Evolutionary conservation across 2,888 invertebrate species (phyloP), one percentile per base, ranked within the genome.

Genomic region (Syritta pipiens): DNA sequence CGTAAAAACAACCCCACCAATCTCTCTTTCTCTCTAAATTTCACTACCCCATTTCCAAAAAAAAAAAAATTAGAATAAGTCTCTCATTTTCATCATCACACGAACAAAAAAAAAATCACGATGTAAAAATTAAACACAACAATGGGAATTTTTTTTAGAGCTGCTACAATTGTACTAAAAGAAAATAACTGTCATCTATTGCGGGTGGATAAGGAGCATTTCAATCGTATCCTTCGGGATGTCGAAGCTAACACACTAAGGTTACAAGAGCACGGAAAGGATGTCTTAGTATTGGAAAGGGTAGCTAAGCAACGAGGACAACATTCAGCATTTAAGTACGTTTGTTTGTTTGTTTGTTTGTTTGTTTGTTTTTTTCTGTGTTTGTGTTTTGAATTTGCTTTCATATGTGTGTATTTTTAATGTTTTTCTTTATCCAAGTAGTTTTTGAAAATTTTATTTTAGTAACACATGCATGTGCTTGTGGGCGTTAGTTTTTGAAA

Each of bases 221-320:
- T 96, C 88, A 95, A 95, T 89, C 90, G 95, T 84, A 95, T 94
- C 81, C 89, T 95, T 81, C 89, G 94, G 84, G 95, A 96, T 89
- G 95, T 95, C 30, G 96, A 96, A 89, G 95, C 95, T n/a, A 96
- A 96, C 87, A 96, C 95, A 30, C 93, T 96, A 46, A 90, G 95
- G 49, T 90, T 96, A 83, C 95, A 95, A 87, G 95, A 96, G 86
- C 95, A 95, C 85, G 95, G 94, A 37, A 93, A 94, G 85, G 95
- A 95, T 89, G 95, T 96, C 35, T 89, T 96, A 83, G 93, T 96
- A 35, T 89, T 96, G 83, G 95, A 96, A 88, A 94, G 93, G 86
- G 92, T 93, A 83, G 91, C 91, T 60, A 90, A 91, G 83, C 90
- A 90, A 85, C 89, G 90, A 82, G 91, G 91, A 86, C 87, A 87